A percentile compares a stretch with the other conserved stretches of the same genome.
phyloP scores from a whole-genome alignment of 2,888 invertebrate species.

The Ormia ochracea region DNA sequence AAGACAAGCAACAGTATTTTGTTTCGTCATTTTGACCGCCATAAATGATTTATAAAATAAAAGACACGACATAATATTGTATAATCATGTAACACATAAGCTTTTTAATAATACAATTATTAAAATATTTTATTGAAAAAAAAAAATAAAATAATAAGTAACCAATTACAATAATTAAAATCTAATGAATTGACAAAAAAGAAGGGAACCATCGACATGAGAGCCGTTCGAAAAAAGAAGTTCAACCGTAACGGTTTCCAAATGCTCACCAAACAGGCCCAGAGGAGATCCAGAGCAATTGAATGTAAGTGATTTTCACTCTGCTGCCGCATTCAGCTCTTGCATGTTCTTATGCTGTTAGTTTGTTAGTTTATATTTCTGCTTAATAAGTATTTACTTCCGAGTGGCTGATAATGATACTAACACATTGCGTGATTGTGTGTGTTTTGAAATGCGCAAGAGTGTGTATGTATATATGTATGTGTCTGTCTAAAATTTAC shows the following conservation, averaged over 20 bases:
- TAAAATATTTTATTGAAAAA: background rate
- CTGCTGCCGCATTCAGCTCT: background rate
- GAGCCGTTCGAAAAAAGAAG: constrained; percentile 42
- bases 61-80: constrained; percentile 6
- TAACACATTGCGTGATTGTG: background rate
- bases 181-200: constrained; percentile 6
- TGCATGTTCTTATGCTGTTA: background rate
- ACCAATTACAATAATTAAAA: constrained; percentile 1
- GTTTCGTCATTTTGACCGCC: constrained; percentile 70
- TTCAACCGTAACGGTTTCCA: constrained; percentile 64
- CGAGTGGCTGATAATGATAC: constrained; percentile 28
- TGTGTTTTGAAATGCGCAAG: background rate
- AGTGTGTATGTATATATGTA: background rate
- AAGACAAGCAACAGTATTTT: constrained; percentile 70
- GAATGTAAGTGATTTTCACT: constrained; percentile 69
- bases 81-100: background rate
- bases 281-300: constrained; percentile 65
- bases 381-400: constrained; percentile 11
- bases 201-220: constrained; percentile 35
- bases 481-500: constrained; percentile 1
- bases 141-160: background rate
- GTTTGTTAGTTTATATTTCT: background rate
- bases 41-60: constrained; percentile 67
- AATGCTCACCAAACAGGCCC: constrained; percentile 71
- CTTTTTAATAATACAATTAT: background rate